Percentiles rank a stretch among this genome's conserved stretches.
phyloP scores from a whole-genome alignment of 2,888 invertebrate genomes.

The Zygogramma bicolorata region DNA sequence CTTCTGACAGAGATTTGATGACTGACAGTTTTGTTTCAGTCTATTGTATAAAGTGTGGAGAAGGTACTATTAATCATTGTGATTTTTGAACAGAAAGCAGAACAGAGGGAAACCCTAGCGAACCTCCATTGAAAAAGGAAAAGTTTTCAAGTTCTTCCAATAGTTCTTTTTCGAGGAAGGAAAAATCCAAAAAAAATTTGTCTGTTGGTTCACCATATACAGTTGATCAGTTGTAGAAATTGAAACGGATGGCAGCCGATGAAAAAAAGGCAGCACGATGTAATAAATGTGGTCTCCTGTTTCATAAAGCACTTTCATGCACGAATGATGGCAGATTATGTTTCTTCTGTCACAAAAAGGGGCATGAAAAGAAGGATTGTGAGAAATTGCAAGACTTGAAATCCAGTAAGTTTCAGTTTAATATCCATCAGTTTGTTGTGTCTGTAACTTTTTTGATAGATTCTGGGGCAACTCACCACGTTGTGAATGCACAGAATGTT shows the following conservation, averaged over 20 bases:
- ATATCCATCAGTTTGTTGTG: neutral
- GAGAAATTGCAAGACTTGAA: neutral
- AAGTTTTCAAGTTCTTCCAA: neutral
- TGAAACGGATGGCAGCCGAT: neutral
- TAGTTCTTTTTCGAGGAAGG: neutral
- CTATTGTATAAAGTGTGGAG: neutral
- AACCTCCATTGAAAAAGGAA: neutral
- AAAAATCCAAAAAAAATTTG: neutral
- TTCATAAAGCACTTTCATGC: neutral
- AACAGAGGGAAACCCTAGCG: neutral
- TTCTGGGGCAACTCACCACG: neutral
- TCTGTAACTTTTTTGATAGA: neutral
- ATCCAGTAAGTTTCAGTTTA: constrained; percentile 1
- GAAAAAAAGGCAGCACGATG: neutral
- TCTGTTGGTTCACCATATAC: neutral
- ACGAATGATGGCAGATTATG: neutral
- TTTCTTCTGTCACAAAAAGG: neutral
- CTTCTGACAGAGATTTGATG: neutral
- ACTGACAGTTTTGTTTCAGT: neutral
- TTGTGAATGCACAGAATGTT: neutral
- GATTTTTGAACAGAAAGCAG: neutral
- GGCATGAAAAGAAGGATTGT: neutral
- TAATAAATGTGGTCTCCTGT: neutral
- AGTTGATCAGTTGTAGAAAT: neutral
- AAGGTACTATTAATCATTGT: neutral